A percentile compares a stretch with the other conserved stretches of the same genome.
Conservation (phyloP, 1,140 invertebrate species). For the Trialeurodes vaporariorum region DNA sequence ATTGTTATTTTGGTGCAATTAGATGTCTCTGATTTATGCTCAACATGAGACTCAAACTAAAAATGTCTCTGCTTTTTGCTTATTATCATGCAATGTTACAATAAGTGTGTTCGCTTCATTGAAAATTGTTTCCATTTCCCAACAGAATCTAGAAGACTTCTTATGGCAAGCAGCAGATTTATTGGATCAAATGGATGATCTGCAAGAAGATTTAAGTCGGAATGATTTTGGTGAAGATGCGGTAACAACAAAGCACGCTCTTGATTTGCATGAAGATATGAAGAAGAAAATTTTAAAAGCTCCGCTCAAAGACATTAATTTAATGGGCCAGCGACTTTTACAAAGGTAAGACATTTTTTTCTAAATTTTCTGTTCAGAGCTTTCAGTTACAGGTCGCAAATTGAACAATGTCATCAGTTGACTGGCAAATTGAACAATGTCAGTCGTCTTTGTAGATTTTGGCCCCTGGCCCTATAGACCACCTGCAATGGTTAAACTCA, state of each 20-base stretch:
- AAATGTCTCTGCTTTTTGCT: too few species aligned
- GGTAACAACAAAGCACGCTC: slow-evolving; percentile 71
- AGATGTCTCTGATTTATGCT: too few species aligned
- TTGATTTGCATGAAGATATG: slow-evolving; percentile 88
- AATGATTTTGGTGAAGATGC: slow-evolving; percentile 90
- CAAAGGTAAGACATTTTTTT: too few species aligned
- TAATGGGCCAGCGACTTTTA: slow-evolving; percentile 52
- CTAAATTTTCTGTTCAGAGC: too few species aligned
- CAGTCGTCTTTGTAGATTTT: too few species aligned
- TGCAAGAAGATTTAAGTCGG: slow-evolving; percentile 78
- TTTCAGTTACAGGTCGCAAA: too few species aligned
- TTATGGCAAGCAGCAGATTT: slow-evolving; percentile 88
- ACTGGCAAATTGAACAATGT: too few species aligned
- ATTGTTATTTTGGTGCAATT: too few species aligned
- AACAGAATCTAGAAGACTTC: slow-evolving; percentile 79
- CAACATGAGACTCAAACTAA: too few species aligned
- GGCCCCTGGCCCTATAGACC: too few species aligned
- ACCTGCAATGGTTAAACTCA: too few species aligned
- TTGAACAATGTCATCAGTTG: too few species aligned
- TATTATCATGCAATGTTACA: slow-evolving; percentile 8
- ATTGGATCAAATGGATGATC: slow-evolving; percentile 77
- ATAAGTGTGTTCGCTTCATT: neutral
- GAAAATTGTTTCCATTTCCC: slow-evolving; percentile 12
- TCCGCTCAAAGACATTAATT: slow-evolving; percentile 83
- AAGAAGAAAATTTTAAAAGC: slow-evolving; percentile 87